Percentiles rank a stretch among this genome's conserved stretches.
phyloP scores from a whole-genome alignment of 2,797 vertebrate genomes.

The Ceryle rudis region DNA sequence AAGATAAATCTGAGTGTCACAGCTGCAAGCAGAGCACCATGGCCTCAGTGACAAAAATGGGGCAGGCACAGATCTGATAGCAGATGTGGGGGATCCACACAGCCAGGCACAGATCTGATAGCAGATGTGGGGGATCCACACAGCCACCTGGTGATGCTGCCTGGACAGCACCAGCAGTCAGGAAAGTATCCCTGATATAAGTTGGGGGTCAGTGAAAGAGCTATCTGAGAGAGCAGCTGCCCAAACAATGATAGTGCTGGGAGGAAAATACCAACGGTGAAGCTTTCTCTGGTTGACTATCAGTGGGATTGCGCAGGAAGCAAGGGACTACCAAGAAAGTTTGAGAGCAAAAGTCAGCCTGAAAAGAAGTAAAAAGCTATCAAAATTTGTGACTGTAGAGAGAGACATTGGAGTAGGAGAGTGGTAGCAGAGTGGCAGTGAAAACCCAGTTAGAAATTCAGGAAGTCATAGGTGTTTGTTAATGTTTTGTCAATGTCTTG shows the following conservation, averaged over 20 bases:
- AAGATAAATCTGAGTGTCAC: accelerated
- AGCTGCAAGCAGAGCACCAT: accelerated
- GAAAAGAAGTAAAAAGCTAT: neutral
- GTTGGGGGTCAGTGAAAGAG: neutral
- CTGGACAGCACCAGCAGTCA: neutral
- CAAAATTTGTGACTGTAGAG: neutral
- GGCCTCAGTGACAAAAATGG: accelerated
- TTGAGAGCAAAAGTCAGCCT: neutral
- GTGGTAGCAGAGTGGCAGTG: neutral
- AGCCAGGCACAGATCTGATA: accelerated
- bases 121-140: no score
- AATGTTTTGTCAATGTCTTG: neutral
- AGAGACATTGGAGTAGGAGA: neutral
- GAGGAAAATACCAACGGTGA: neutral
- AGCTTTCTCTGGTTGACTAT: neutral
- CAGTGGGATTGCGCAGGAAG: neutral
- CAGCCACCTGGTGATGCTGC: neutral
- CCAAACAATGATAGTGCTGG: neutral
- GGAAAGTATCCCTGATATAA: neutral
- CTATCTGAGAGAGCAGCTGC: neutral
- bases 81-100: no score
- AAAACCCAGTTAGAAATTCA: neutral
- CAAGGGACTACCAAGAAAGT: neutral
- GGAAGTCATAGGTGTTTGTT: accelerated
- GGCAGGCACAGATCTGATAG: neutral